Evolutionary conservation across 2,113 vertebrate genomes (phyloP).

Genomic region (Fulmarus glacialis): DNA sequence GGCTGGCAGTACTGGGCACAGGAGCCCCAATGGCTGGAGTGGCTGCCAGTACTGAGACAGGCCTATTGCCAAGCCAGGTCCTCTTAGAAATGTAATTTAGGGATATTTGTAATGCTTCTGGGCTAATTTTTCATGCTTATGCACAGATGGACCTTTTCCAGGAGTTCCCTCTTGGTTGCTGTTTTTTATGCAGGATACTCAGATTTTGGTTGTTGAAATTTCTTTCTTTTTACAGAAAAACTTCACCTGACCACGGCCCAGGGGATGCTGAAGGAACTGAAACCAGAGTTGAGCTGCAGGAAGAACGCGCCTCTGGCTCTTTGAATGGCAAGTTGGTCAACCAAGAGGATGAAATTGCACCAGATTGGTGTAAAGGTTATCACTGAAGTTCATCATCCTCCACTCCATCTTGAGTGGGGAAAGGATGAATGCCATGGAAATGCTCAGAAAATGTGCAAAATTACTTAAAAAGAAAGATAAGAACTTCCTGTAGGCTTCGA

Average conservation of each 20-base stretch:
- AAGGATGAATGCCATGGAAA: neutral
- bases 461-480: neutral
- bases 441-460: neutral
- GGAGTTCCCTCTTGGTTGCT: neutral
- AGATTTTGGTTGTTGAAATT: neutral
- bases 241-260: neutral
- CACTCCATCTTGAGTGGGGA: neutral
- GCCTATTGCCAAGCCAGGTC: neutral
- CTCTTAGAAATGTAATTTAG: neutral
- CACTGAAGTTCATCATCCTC: neutral
- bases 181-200: neutral
- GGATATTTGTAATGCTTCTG: neutral
- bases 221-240: neutral
- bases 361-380: neutral
- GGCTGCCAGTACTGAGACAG: neutral
- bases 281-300: neutral
- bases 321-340: slow-evolving; percentile 38
- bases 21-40: neutral
- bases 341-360: neutral
- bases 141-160: neutral
- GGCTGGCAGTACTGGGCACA: neutral
- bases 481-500: neutral
- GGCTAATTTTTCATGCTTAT: neutral
- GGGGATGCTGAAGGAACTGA: neutral
- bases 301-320: neutral